A percentile compares a stretch with the other conserved stretches of the same genome.
Conservation (phyloP, 2,888 invertebrate species). For the Geotrupes spiniger region DNA sequence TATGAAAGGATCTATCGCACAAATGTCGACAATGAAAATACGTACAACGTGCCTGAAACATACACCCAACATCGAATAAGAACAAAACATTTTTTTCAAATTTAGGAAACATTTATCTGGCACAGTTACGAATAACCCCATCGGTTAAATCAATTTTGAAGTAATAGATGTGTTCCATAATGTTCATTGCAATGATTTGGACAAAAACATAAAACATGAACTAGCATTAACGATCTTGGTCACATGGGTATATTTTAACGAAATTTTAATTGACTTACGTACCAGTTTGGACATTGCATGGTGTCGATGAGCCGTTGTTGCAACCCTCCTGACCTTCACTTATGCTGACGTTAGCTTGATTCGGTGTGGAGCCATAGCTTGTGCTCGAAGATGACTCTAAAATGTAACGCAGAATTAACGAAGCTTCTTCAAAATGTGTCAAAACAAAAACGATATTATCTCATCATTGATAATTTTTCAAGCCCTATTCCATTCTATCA, state of each 20-base stretch:
- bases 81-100: background rate
- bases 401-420: slow-evolving; percentile 6
- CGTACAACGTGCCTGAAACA: background rate
- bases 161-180: too few relatives aligned
- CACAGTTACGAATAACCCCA: too few relatives aligned
- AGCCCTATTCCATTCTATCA: background rate
- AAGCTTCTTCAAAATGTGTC: background rate
- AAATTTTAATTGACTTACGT: slow-evolving; percentile 5
- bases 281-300: slow-evolving; percentile 24
- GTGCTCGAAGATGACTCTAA: slow-evolving; percentile 45
- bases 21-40: background rate
- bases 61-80: slow-evolving; percentile 8
- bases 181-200: too few relatives aligned
- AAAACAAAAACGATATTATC: background rate
- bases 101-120: background rate
- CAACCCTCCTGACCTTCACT: slow-evolving; percentile 36
- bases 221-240: background rate
- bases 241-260: too few relatives aligned
- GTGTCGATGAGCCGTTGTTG: slow-evolving; percentile 19
- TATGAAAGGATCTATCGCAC: slow-evolving; percentile 32
- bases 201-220: slow-evolving; percentile 22
- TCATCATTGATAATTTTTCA: too few relatives aligned
- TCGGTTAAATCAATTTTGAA: too few relatives aligned
- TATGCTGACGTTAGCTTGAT: slow-evolving; percentile 40
- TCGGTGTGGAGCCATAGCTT: slow-evolving; percentile 46